Evolutionary conservation across 2,797 vertebrate genomes (phyloP).

Genomic region (Buphagus erythrorhynchus): DNA sequence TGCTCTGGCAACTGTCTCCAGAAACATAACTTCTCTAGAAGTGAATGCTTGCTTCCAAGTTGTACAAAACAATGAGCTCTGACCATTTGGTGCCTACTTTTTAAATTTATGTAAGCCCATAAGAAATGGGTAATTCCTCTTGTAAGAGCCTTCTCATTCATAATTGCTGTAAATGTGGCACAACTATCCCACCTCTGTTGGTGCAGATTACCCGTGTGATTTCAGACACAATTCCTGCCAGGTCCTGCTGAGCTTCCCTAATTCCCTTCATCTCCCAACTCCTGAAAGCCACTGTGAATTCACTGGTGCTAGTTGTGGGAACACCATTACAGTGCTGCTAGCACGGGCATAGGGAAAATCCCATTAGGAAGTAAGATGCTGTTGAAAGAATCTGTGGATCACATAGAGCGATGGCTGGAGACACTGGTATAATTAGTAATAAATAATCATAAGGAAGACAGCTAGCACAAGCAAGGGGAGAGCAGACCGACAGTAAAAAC

Average conservation of each 20-base stretch:
- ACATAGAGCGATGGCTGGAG: not conserved
- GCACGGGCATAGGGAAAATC: conserved; percentile 28
- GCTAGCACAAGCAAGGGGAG: not conserved
- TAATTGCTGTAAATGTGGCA: not conserved
- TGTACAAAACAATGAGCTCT: not conserved
- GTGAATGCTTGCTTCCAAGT: not conserved
- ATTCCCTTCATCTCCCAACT: not conserved
- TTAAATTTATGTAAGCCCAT: not conserved
- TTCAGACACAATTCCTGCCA: not conserved
- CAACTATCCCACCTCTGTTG: not conserved
- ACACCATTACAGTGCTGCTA: not conserved
- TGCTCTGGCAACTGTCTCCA: not conserved
- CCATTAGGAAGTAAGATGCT: not conserved
- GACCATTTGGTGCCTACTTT: not conserved
- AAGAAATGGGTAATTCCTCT: not conserved
- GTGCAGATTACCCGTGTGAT: not conserved
- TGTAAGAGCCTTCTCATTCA: not conserved
- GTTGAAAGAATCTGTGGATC: conserved; percentile 52
- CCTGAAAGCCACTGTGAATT: not conserved
- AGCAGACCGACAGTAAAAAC: not conserved
- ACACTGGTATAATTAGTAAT: conserved; percentile 14
- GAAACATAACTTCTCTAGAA: not conserved
- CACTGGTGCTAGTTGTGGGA: not conserved
- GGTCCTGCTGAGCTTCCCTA: conserved; percentile 18
- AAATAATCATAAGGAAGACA: conserved; percentile 54